phyloP scores from a whole-genome alignment of 2,113 vertebrate genomes.

The Meriones unguiculatus region DNA sequence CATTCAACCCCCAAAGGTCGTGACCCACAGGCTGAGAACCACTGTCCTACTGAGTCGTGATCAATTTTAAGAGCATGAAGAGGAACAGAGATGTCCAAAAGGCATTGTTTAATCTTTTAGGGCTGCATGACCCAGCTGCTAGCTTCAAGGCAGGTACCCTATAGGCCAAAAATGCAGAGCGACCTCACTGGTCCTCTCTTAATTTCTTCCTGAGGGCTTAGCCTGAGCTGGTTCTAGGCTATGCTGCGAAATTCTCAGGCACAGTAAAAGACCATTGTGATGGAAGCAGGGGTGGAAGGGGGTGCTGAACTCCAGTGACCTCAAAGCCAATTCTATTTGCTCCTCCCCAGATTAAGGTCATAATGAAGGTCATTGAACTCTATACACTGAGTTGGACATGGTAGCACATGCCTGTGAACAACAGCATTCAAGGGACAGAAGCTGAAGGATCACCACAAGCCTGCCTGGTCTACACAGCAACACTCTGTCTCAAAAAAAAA shows the following conservation, averaged over 20 bases:
- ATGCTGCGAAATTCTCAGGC: not conserved
- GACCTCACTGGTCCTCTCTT: not conserved
- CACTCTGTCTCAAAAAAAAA: not conserved
- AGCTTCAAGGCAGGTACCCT: not conserved
- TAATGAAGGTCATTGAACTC: not conserved
- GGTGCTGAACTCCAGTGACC: not conserved
- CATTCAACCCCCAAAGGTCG: not conserved
- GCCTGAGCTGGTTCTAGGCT: not conserved
- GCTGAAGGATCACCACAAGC: not conserved
- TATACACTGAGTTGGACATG: not conserved
- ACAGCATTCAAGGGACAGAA: not conserved
- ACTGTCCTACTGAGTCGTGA: conserved; percentile 5
- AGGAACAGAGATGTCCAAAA: not conserved
- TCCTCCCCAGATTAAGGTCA: not conserved
- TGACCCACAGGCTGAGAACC: not conserved
- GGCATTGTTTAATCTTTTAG: not conserved
- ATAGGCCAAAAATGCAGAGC: not conserved
- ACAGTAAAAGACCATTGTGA: not conserved
- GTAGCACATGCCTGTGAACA: not conserved
- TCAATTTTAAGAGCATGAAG: not conserved
- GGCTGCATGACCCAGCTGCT: not conserved
- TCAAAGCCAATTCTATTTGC: not conserved
- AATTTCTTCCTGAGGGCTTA: not conserved
- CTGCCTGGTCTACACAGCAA: not conserved
- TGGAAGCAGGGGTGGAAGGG: not conserved